Percentiles rank a stretch among this genome's conserved stretches.
phyloP scores from a whole-genome alignment of 2,113 vertebrate genomes.

The Sialia sialis region DNA sequence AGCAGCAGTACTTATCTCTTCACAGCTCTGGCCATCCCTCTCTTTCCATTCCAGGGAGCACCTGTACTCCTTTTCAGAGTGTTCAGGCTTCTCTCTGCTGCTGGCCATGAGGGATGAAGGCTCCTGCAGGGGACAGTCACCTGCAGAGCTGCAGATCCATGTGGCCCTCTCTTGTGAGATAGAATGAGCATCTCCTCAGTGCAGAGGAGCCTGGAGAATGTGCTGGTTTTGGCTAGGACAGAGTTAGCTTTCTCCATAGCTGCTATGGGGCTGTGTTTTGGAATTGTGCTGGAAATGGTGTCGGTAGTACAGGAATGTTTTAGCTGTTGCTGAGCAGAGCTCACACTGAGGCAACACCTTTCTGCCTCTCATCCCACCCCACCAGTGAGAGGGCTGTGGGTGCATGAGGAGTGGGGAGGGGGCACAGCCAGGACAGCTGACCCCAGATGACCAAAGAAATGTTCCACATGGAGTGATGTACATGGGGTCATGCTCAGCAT shows the following conservation, averaged over 20 bases:
- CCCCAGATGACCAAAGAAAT: background rate
- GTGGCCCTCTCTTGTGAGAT: background rate
- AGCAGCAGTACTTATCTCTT: background rate
- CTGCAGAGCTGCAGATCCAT: background rate
- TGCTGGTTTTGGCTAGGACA: background rate
- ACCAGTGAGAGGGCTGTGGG: background rate
- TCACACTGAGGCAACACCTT: background rate
- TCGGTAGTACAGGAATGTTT: background rate
- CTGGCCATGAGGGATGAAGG: background rate
- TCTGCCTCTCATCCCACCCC: background rate
- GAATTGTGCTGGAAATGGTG: background rate
- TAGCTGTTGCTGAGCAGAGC: background rate
- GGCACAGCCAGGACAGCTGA: background rate
- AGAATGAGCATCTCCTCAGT: background rate
- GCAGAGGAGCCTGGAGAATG: background rate
- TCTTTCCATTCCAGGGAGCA: background rate
- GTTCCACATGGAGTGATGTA: background rate
- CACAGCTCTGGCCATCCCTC: background rate
- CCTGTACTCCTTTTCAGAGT: background rate
- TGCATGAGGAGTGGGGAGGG: background rate
- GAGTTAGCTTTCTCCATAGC: background rate
- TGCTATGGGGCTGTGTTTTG: background rate
- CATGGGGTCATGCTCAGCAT: background rate
- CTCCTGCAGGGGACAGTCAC: background rate
- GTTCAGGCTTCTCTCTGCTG: background rate